phyloP scores from a whole-genome alignment of 2,888 invertebrate genomes.

The Malthinus flaveolus region DNA sequence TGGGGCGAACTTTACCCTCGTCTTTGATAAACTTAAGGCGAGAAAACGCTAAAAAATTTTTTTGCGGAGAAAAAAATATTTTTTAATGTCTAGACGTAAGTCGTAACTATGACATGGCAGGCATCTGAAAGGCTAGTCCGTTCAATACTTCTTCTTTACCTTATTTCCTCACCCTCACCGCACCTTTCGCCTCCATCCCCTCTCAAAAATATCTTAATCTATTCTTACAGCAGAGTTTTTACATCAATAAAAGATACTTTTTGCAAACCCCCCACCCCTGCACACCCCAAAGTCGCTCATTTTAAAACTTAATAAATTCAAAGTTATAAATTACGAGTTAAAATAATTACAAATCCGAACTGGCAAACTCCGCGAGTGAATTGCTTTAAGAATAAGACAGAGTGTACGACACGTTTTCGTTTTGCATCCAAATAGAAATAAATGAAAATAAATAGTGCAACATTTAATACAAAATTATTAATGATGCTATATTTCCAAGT shows the following conservation, averaged over 20 bases:
- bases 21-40: not conserved
- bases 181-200: slow-evolving; percentile 36
- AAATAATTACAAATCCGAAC: too few relatives aligned
- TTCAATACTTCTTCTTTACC: slow-evolving; percentile 49
- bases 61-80: not conserved
- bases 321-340: too few relatives aligned
- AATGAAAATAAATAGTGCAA: slow-evolving; percentile 54
- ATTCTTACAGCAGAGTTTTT: slow-evolving; percentile 12
- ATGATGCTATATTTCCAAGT: slow-evolving; percentile 52
- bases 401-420: slow-evolving; percentile 46
- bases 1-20: too few relatives aligned
- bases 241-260: too few relatives aligned
- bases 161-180: slow-evolving; percentile 42
- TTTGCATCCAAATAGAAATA: slow-evolving; percentile 45
- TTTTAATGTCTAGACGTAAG: slow-evolving; percentile 24
- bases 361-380: too few relatives aligned
- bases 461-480: slow-evolving; percentile 54
- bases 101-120: slow-evolving; percentile 28
- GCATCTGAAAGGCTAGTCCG: slow-evolving; percentile 45
- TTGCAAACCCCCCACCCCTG: too few relatives aligned
- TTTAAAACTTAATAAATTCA: too few relatives aligned
- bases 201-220: slow-evolving; percentile 37
- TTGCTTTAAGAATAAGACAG: slow-evolving; percentile 34
- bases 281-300: too few relatives aligned
- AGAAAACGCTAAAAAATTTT: not conserved